Evolutionary conservation across 1,140 invertebrate genomes (phyloP), one percentile per base, ranked within the genome.

Genomic region (Hycleus cichorii): DNA sequence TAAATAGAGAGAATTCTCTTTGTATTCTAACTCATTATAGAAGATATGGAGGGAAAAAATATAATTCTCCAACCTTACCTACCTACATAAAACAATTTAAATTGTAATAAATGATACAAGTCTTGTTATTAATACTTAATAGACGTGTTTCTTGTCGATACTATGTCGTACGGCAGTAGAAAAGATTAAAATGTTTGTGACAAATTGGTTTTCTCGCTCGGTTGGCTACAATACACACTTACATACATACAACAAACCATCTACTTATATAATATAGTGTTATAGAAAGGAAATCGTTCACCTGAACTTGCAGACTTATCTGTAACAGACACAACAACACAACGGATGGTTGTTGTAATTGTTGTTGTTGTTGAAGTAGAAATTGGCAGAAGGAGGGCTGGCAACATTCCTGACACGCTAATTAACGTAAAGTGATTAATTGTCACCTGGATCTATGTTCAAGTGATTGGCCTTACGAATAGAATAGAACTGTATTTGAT

Each of bases 401-500:
- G n/a, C 12, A 55, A 24, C 50, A 47, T 52, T 44, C 49, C 58
- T 60, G 58, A 60, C 47, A 40, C 58, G 46, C 58, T 60, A 60
- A 60, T 60, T 60, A 55, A 60, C 58, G 47, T 56, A 40, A 60
- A 56, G 58, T 60, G 58, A 60, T 60, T 60, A 60, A 60, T 60
- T 60, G 58, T 60, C 58, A 60, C 58, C 58, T 55, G 58, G 49
- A 56, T 60, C 10, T 18, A 50, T 47, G 52, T 49, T 50, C 58
- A 60, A 42, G 56, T 42, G 52, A 60, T 60, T 49, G 47, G 58
- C 47, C 40, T 55, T 38, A 43, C 46, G 52, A 42, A 9, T n/a
- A 8, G 43, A 32, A 18, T 18, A 18, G 52, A 39, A 40, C 54
- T 18, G 51, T 43, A 12, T 49, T 56, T 56, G 58, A 60, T 55